Percentiles rank a stretch among this genome's conserved stretches.
Conservation (phyloP, 2,797 vertebrate species). For the Dromococcyx pavoninus region DNA sequence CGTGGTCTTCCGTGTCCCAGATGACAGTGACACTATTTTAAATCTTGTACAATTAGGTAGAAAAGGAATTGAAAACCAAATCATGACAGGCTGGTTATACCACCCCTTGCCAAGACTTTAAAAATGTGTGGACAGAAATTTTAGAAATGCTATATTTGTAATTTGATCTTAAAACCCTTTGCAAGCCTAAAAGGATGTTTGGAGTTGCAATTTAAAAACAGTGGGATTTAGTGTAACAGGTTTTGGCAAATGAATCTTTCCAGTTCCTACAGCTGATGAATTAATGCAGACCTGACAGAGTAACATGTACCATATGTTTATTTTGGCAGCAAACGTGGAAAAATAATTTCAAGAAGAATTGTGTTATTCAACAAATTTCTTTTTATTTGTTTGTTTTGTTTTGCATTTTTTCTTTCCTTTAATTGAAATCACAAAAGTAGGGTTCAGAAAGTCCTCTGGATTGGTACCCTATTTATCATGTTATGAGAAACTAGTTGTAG, state of each 20-base stretch:
- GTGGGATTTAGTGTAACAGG: slow-evolving; percentile 78
- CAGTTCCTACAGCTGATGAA: slow-evolving; percentile 77
- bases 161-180: slow-evolving; percentile 55
- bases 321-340: slow-evolving; percentile 81
- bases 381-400: slow-evolving; percentile 58
- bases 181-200: slow-evolving; percentile 78
- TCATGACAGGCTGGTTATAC: not conserved
- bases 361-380: slow-evolving; percentile 73
- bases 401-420: slow-evolving; percentile 42
- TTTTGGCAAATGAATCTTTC: slow-evolving; percentile 74
- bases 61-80: not conserved
- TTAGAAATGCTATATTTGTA: slow-evolving; percentile 56
- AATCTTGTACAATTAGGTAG: not conserved
- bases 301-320: slow-evolving; percentile 80
- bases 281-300: slow-evolving; percentile 66
- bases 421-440: slow-evolving; percentile 76
- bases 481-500: not conserved
- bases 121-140: slow-evolving; percentile 1
- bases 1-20: not conserved
- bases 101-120: not conserved
- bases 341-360: slow-evolving; percentile 79
- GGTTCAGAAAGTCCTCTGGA: slow-evolving; percentile 65
- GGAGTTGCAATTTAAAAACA: slow-evolving; percentile 77
- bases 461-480: slow-evolving; percentile 54
- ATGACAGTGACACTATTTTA: not conserved